Conservation (phyloP, 2,888 invertebrate species). For the Yponomeuta sedellus region DNA sequence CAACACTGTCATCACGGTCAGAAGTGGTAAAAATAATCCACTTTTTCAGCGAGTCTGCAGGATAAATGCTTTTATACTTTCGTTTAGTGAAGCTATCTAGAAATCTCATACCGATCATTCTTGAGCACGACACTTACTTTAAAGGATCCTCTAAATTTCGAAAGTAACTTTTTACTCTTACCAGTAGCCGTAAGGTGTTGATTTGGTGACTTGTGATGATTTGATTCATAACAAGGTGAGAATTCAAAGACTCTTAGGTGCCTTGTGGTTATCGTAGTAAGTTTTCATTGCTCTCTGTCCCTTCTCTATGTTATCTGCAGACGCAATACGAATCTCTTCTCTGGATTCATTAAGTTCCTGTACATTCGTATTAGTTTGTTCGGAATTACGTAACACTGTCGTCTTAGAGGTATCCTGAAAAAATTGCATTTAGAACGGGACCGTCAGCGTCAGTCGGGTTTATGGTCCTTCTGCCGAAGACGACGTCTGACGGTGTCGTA, state of each 20-base stretch:
- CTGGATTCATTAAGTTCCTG: background rate
- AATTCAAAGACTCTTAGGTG: constrained; percentile 8
- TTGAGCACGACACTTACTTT: constrained; percentile 7
- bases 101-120: constrained; percentile 16
- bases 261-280: background rate
- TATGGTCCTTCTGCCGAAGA: constrained; percentile 21
- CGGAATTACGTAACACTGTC: too few relatives aligned
- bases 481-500: constrained; percentile 21
- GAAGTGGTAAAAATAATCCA: constrained; percentile 15
- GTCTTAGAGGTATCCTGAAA: background rate
- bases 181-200: constrained; percentile 8
- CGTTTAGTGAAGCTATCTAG: constrained; percentile 15
- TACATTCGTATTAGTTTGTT: background rate
- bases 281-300: constrained; percentile 9
- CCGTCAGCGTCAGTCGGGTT: constrained; percentile 12
- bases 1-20: too few relatives aligned
- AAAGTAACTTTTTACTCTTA: constrained; percentile 15
- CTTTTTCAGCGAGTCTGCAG: constrained; percentile 18
- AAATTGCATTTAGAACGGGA: constrained; percentile 5
- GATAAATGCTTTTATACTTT: constrained; percentile 18
- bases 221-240: constrained; percentile 14
- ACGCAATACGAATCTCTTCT: background rate
- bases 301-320: background rate
- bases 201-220: too few relatives aligned
- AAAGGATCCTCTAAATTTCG: constrained; percentile 21